A percentile compares a stretch with the other conserved stretches of the same genome.
These are phyloP conservation scores for Oreochromis mossambicus DNA, from an alignment of 2,797 vertebrate genomes.

Conservation along the genomic window DNA sequence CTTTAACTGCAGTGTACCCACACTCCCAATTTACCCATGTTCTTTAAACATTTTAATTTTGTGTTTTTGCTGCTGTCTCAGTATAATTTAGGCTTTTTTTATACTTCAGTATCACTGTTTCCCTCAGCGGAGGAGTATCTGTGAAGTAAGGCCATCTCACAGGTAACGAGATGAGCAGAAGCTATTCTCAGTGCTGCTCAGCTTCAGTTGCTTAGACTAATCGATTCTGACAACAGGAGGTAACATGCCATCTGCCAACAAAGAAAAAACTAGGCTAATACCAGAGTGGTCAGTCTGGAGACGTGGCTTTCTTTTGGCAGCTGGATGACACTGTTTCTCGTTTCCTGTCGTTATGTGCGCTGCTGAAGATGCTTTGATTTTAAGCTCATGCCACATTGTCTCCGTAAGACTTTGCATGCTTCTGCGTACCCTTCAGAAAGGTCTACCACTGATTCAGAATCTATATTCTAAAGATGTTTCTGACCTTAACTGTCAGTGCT, in stretches of 20 bases:
- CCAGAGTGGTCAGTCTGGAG: not conserved
- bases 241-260: slow-evolving; percentile 39
- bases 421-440: not conserved
- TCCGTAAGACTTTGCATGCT: not conserved
- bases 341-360: not conserved
- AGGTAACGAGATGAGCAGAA: slow-evolving; percentile 29
- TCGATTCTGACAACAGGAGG: slow-evolving; percentile 52
- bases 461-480: not conserved
- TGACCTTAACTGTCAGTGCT: slow-evolving; percentile 4
- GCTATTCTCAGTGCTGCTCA: slow-evolving; percentile 42
- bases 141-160: not conserved
- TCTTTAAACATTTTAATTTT: not conserved
- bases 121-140: not conserved
- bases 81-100: not conserved
- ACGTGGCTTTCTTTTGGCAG: not conserved
- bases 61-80: not conserved
- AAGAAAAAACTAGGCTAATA: slow-evolving; percentile 58
- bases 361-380: not conserved
- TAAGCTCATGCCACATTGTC: not conserved
- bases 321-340: not conserved
- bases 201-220: slow-evolving; percentile 57
- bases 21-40: not conserved
- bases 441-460: not conserved
- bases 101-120: not conserved
- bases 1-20: not conserved